Conservation (phyloP, 2,888 invertebrate genomes). For the Aleiodes alternator region DNA sequence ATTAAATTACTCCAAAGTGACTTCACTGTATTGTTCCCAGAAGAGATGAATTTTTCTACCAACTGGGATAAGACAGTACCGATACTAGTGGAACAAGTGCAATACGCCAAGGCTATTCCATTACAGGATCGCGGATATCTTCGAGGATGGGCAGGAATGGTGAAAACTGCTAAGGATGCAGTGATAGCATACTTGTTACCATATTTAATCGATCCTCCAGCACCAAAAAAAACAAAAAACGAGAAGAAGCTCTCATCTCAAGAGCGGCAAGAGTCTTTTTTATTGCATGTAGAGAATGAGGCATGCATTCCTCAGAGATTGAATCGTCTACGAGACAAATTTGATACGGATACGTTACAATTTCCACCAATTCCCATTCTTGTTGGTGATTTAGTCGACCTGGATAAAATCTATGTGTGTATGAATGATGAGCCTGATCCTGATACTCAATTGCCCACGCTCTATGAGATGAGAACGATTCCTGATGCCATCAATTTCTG, state of each 20-base stretch:
- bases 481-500: background rate
- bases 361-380: constrained; percentile 22
- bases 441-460: background rate
- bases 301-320: constrained; percentile 4
- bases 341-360: background rate
- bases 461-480: background rate
- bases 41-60: background rate
- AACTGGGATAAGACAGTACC: constrained; percentile 10
- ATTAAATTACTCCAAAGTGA: constrained; percentile 9
- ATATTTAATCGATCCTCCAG: constrained; percentile 30
- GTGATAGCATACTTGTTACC: constrained; percentile 30
- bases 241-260: constrained; percentile 21
- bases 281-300: constrained; percentile 30
- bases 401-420: constrained; percentile 28
- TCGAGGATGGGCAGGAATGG: background rate
- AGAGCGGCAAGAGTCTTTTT: constrained; percentile 34
- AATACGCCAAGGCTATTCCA: constrained; percentile 4
- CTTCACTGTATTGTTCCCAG: constrained; percentile 11
- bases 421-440: constrained; percentile 10
- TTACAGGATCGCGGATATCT: constrained; percentile 18
- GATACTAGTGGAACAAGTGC: background rate
- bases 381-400: constrained; percentile 20
- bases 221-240: constrained; percentile 30
- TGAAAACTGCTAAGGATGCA: constrained; percentile 14
- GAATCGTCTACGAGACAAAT: constrained; percentile 13